These are phyloP conservation scores for Nannospalax galili DNA, from an alignment of 2,113 vertebrate genomes.

Conservation along the genomic window DNA sequence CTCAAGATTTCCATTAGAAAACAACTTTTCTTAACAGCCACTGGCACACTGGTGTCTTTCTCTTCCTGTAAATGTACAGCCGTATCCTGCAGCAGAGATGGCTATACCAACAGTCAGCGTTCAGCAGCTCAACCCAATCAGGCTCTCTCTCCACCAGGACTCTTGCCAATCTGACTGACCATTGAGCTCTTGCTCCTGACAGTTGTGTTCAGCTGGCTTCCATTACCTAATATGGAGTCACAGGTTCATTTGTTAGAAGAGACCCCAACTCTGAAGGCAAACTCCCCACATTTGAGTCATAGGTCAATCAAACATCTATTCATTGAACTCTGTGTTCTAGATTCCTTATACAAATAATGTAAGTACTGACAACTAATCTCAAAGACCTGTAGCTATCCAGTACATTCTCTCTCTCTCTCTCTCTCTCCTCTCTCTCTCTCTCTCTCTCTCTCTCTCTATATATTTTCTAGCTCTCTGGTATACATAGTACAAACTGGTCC, in stretches of 20 bases:
- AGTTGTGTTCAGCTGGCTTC: neutral
- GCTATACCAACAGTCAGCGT: neutral
- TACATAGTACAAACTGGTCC: neutral
- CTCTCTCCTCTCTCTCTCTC: too few species aligned
- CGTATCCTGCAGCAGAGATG: neutral
- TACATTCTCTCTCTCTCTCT: too few species aligned
- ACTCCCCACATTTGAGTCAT: neutral
- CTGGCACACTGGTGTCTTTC: neutral
- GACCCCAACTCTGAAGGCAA: neutral
- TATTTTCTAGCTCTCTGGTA: neutral
- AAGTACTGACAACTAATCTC: neutral
- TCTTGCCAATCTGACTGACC: neutral
- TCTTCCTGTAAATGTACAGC: neutral
- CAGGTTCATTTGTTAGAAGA: neutral
- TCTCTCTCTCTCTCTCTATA: too few species aligned
- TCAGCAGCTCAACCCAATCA: neutral
- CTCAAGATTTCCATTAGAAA: conserved; percentile 13
- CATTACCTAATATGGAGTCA: neutral
- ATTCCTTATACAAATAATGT: conserved; percentile 8
- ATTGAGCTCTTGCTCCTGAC: neutral
- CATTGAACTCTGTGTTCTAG: neutral
- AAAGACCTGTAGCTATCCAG: neutral
- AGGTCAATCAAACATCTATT: too few species aligned
- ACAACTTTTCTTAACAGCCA: neutral
- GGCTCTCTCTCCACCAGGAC: neutral